Percentiles rank a stretch among this genome's conserved stretches.
Conservation (phyloP, 2,797 vertebrate species). For the Enteromius afrohamiltoni region DNA sequence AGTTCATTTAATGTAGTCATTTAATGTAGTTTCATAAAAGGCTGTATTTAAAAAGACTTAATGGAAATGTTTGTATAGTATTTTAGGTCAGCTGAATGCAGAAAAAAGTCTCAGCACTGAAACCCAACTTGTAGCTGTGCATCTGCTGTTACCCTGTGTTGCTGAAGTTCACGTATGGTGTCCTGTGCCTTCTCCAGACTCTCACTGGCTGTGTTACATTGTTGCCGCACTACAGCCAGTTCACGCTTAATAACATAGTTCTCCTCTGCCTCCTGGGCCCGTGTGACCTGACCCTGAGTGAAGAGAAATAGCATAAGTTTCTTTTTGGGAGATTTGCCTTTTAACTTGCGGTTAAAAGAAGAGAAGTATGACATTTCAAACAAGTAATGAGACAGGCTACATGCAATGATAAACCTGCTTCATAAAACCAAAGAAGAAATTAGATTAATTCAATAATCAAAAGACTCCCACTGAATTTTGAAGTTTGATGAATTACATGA, state of each 20-base stretch:
- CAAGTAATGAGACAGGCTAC: conserved; percentile 6
- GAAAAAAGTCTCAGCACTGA: not conserved
- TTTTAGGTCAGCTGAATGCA: not conserved
- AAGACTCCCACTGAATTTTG: conserved; percentile 12
- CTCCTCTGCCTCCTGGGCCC: conserved; percentile 94
- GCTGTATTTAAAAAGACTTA: not conserved
- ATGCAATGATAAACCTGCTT: conserved; percentile 32
- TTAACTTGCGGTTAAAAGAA: not conserved
- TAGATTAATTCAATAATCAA: not conserved
- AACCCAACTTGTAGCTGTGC: not conserved
- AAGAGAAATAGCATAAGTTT: conserved; percentile 5
- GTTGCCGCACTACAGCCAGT: conserved; percentile 89
- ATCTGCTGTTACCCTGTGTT: conserved; percentile 81
- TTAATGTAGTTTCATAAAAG: not conserved
- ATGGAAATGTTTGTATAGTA: not conserved
- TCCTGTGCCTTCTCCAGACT: conserved; percentile 88
- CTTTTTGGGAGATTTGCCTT: not conserved
- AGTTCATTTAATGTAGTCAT: not conserved
- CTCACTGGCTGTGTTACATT: conserved; percentile 84
- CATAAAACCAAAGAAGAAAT: conserved; percentile 14
- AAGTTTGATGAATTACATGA: not conserved
- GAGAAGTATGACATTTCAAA: conserved; percentile 21
- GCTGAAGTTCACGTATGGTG: conserved; percentile 88
- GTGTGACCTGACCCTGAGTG: conserved; percentile 91
- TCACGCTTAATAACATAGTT: conserved; percentile 95